A percentile compares a stretch with the other conserved stretches of the same genome.
Evolutionary conservation across 2,888 invertebrate species (phyloP).

Genomic region (Prenolepis imparis): DNA sequence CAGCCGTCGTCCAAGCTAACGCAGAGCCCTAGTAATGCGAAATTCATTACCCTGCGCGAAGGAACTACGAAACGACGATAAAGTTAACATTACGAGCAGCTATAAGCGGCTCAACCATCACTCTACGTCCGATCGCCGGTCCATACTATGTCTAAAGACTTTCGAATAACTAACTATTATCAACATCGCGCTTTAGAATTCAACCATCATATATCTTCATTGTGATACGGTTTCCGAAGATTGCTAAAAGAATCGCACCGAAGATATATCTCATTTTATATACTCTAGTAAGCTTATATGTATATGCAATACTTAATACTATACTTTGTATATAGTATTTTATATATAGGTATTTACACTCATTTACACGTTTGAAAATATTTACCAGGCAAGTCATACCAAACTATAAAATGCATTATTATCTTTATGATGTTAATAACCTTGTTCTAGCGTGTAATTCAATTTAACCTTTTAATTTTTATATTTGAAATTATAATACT

Average conservation of each 20-base stretch:
- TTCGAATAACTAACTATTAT: constrained; percentile 53
- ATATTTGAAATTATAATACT: neutral
- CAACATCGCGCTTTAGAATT: constrained; percentile 43
- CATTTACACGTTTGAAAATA: neutral
- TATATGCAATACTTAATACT: neutral
- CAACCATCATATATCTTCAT: neutral
- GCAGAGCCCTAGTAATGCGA: constrained; percentile 64
- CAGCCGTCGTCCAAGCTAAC: constrained; percentile 36
- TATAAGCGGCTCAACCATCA: constrained; percentile 40
- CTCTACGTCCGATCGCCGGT: constrained; percentile 23
- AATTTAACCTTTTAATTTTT: constrained; percentile 3
- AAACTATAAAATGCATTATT: neutral
- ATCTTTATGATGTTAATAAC: neutral
- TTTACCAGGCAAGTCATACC: neutral
- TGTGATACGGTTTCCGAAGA: neutral
- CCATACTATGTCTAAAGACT: neutral
- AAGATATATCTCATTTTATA: neutral
- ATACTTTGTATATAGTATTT: neutral
- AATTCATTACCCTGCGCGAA: constrained; percentile 68
- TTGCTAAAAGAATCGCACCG: neutral
- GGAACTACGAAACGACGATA: constrained; percentile 57
- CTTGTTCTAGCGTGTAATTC: neutral
- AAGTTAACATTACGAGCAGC: constrained; percentile 65
- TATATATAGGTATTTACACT: neutral
- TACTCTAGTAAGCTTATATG: neutral